phyloP scores from a whole-genome alignment of 2,888 invertebrate genomes.

The Didymodactylos carnosus region DNA sequence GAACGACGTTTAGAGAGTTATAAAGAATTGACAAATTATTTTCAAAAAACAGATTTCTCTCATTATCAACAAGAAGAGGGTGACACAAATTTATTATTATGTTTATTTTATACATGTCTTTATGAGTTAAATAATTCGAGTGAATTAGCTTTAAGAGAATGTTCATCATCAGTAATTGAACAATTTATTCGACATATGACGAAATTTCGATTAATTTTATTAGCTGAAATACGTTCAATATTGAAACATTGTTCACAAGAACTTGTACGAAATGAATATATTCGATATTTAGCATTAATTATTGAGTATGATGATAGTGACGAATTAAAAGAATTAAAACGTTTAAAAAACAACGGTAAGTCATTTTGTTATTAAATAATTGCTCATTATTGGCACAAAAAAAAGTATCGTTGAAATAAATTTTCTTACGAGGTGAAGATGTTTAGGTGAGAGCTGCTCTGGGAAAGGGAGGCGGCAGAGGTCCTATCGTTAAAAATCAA shows the following conservation, averaged over 20 bases:
- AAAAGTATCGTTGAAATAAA: slow-evolving; percentile 19
- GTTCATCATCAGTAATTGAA: not conserved
- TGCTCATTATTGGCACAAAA: too few relatives aligned
- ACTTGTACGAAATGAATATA: not conserved
- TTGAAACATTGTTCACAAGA: not conserved
- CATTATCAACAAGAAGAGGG: not conserved
- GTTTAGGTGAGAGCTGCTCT: too few relatives aligned
- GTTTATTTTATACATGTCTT: not conserved
- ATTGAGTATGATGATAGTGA: not conserved
- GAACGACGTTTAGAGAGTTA: slow-evolving; percentile 58
- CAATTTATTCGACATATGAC: not conserved
- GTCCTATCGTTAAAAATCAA: too few relatives aligned
- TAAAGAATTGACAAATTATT: slow-evolving; percentile 43
- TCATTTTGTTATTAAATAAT: too few relatives aligned
- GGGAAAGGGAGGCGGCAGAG: too few relatives aligned
- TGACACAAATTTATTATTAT: not conserved
- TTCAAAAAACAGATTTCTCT: not conserved
- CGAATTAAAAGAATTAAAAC: not conserved
- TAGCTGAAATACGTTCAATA: not conserved
- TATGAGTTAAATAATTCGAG: not conserved
- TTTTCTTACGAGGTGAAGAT: too few relatives aligned
- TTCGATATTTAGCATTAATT: not conserved
- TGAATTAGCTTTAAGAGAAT: not conserved
- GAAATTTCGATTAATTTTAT: not conserved
- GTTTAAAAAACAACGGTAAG: too few relatives aligned